A percentile compares a stretch with the other conserved stretches of the same genome.
Evolutionary conservation across 2,888 invertebrate species (phyloP).

Genomic region (Dorcus parallelipipedus): DNA sequence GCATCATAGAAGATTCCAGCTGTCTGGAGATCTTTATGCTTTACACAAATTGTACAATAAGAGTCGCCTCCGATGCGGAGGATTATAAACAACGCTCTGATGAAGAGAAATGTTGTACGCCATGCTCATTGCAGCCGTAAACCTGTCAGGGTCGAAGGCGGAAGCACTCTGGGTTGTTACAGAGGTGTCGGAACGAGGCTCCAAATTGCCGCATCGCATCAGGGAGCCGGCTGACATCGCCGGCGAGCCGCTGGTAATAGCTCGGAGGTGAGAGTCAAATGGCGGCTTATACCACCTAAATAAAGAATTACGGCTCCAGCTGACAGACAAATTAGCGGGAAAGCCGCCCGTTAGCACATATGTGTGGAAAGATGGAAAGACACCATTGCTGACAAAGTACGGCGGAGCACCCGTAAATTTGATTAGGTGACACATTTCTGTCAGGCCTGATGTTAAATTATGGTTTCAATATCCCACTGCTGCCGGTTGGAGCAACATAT

Average conservation of each 20-base stretch:
- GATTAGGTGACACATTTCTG: constrained; percentile 48
- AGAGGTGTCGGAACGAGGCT: constrained; percentile 37
- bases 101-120: constrained; percentile 44
- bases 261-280: constrained; percentile 38
- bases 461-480: constrained; percentile 36
- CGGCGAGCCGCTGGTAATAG: constrained; percentile 27
- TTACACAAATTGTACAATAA: too few species aligned
- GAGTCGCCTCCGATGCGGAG: constrained; percentile 10
- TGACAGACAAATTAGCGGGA: constrained; percentile 49
- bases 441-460: constrained; percentile 46
- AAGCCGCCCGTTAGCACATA: constrained; percentile 31
- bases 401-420: constrained; percentile 43
- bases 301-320: constrained; percentile 48
- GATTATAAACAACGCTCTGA: constrained; percentile 34
- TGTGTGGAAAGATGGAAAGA: constrained; percentile 35
- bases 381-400: constrained; percentile 28
- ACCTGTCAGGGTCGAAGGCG: constrained; percentile 43
- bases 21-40: too few species aligned
- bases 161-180: constrained; percentile 39
- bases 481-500: neutral
- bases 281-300: constrained; percentile 40
- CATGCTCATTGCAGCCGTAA: constrained; percentile 40
- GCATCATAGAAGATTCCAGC: too few species aligned
- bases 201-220: constrained; percentile 41
- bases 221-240: constrained; percentile 26